Evolutionary conservation across 2,113 vertebrate species (phyloP).

Genomic region (Xenotilapia flavipinnis): DNA sequence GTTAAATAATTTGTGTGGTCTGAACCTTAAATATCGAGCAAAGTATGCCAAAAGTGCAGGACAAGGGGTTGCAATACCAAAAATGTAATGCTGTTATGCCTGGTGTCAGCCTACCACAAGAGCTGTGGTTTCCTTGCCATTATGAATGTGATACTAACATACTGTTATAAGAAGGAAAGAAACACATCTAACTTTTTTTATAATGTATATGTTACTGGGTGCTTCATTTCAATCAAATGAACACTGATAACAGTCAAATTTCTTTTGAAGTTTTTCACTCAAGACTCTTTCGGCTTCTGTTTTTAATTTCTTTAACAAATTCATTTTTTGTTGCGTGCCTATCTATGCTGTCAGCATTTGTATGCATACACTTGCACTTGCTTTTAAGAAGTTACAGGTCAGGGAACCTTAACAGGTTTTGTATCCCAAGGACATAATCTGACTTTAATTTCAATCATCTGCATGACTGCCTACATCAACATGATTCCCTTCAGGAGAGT

Average conservation of each 20-base stretch:
- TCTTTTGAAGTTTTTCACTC: not conserved
- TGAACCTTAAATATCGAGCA: not conserved
- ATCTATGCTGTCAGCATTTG: not conserved
- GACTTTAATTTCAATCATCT: slow-evolving; percentile 54
- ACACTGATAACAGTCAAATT: not conserved
- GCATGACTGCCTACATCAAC: slow-evolving; percentile 39
- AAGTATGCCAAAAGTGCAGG: not conserved
- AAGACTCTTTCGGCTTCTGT: not conserved
- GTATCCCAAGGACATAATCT: slow-evolving; percentile 38
- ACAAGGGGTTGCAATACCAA: not conserved
- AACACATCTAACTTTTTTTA: not conserved
- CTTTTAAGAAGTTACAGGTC: slow-evolving; percentile 20
- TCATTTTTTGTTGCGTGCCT: not conserved
- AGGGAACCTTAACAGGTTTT: slow-evolving; percentile 34
- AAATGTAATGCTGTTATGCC: not conserved
- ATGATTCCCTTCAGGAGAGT: slow-evolving; percentile 22
- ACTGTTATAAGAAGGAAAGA: not conserved
- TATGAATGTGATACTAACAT: not conserved
- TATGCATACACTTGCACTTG: not conserved
- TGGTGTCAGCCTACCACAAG: not conserved
- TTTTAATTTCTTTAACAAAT: not conserved
- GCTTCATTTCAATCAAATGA: not conserved
- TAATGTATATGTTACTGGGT: not conserved
- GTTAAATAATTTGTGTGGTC: no score
- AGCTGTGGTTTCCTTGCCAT: not conserved